Conservation (phyloP, 2,888 invertebrate genomes). For the Melolontha melolontha region DNA sequence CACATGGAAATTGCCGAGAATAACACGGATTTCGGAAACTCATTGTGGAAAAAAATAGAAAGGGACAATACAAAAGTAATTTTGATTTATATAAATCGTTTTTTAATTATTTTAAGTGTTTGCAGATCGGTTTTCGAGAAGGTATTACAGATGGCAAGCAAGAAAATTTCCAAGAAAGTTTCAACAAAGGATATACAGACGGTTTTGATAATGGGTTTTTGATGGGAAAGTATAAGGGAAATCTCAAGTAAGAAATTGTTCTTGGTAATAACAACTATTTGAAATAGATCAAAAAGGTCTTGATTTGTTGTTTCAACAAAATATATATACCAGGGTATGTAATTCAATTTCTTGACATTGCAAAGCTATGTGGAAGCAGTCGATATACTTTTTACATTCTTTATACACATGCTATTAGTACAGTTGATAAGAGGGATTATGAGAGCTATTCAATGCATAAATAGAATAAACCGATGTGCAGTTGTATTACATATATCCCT, state of each 20-base stretch:
- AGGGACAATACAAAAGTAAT: conserved; percentile 46
- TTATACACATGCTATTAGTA: too few species aligned
- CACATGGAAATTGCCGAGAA: conserved; percentile 17
- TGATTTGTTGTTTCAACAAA: not conserved
- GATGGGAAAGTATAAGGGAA: conserved; percentile 68
- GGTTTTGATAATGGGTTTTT: conserved; percentile 74
- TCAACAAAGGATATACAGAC: conserved; percentile 76
- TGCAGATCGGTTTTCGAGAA: conserved; percentile 75
- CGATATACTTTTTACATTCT: too few species aligned
- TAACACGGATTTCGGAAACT: conserved; percentile 30
- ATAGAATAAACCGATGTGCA: too few species aligned
- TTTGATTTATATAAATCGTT: conserved; percentile 25
- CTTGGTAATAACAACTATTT: too few species aligned
- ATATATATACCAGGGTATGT: too few species aligned
- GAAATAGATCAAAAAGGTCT: not conserved
- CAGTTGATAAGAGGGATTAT: too few species aligned
- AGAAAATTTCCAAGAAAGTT: conserved; percentile 75
- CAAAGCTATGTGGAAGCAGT: too few species aligned
- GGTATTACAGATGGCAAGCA: conserved; percentile 76
- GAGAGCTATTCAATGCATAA: too few species aligned
- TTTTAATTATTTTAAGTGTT: not conserved
- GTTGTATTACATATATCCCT: too few species aligned
- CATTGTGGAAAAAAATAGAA: conserved; percentile 47
- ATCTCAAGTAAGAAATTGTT: conserved; percentile 51
- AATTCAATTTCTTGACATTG: too few species aligned